phyloP scores from a whole-genome alignment of 2,888 invertebrate genomes.

The Plemyria rubiginata region DNA sequence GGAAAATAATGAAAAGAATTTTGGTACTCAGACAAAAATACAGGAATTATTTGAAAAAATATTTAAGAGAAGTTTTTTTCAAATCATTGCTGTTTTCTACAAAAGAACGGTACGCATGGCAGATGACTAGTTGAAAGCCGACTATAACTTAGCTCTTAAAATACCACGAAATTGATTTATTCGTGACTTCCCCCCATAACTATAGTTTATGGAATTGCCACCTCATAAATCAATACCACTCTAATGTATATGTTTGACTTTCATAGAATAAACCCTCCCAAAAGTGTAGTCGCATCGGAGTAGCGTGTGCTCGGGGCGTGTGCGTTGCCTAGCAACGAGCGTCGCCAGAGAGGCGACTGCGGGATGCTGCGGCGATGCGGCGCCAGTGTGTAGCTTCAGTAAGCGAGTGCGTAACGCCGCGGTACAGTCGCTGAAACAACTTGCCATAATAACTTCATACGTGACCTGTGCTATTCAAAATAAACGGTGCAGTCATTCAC shows the following conservation, averaged over 20 bases:
- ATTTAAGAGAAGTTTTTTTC: no score
- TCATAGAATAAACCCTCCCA: slow-evolving; percentile 29
- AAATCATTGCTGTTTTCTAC: not conserved
- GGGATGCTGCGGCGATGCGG: slow-evolving; percentile 71
- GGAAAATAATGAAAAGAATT: not conserved
- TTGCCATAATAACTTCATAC: slow-evolving; percentile 19
- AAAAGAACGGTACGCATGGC: not conserved
- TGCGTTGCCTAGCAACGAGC: slow-evolving; percentile 76
- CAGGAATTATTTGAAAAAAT: no score
- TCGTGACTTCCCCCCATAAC: slow-evolving; percentile 3
- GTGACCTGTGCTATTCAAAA: slow-evolving; percentile 24
- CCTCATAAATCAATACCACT: slow-evolving; percentile 27
- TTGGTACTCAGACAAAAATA: no score
- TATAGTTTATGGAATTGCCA: slow-evolving; percentile 14
- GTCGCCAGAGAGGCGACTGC: slow-evolving; percentile 70
- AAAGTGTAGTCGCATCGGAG: slow-evolving; percentile 29
- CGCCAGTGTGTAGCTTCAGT: slow-evolving; percentile 69
- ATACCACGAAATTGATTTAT: slow-evolving; percentile 14
- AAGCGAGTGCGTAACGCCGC: slow-evolving; percentile 55
- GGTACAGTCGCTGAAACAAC: slow-evolving; percentile 36
- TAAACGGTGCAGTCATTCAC: slow-evolving; percentile 10
- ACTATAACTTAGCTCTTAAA: slow-evolving; percentile 2
- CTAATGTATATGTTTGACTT: slow-evolving; percentile 15
- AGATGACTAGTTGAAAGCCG: slow-evolving; percentile 1
- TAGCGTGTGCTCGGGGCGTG: slow-evolving; percentile 35